Conservation (phyloP, 1,140 invertebrate species). For the Drosophila truncata region DNA sequence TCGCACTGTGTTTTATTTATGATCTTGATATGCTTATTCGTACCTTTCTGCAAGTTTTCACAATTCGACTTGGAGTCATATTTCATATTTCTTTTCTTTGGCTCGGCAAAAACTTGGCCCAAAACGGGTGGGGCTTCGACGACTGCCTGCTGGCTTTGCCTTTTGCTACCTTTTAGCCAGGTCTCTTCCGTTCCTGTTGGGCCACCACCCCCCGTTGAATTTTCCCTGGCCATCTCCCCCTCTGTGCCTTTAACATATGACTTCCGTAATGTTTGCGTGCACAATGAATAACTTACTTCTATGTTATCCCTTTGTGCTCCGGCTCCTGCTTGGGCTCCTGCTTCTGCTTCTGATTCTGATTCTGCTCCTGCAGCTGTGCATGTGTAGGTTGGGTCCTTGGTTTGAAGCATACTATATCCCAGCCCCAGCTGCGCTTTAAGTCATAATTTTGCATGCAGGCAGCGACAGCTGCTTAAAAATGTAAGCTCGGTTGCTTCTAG, state of each 20-base stretch:
- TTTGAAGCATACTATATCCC: constrained; percentile 8
- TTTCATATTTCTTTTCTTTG: constrained; percentile 74
- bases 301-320: constrained; percentile 77
- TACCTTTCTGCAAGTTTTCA: constrained; percentile 84
- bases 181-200: constrained; percentile 33
- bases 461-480: constrained; percentile 81
- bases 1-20: constrained; percentile 74
- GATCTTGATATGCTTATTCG: constrained; percentile 81
- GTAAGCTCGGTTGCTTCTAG: constrained; percentile 68
- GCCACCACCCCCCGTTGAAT: constrained; percentile 10
- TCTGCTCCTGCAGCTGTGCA: constrained; percentile 18
- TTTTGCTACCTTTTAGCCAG: constrained; percentile 59
- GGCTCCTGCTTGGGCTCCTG: constrained; percentile 15
- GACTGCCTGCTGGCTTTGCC: constrained; percentile 57
- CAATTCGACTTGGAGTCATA: constrained; percentile 83
- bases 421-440: constrained; percentile 78
- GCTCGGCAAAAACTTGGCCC: constrained; percentile 62
- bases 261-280: constrained; percentile 84
- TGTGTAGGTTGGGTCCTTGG: constrained; percentile 23
- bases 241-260: constrained; percentile 78
- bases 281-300: constrained; percentile 82
- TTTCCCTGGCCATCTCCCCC: constrained; percentile 35
- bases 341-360: neutral
- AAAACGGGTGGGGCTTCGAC: constrained; percentile 5
- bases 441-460: constrained; percentile 80